A percentile compares a stretch with the other conserved stretches of the same genome.
Evolutionary conservation across 2,797 vertebrate genomes (phyloP).

Genomic region (Lophius americanus): DNA sequence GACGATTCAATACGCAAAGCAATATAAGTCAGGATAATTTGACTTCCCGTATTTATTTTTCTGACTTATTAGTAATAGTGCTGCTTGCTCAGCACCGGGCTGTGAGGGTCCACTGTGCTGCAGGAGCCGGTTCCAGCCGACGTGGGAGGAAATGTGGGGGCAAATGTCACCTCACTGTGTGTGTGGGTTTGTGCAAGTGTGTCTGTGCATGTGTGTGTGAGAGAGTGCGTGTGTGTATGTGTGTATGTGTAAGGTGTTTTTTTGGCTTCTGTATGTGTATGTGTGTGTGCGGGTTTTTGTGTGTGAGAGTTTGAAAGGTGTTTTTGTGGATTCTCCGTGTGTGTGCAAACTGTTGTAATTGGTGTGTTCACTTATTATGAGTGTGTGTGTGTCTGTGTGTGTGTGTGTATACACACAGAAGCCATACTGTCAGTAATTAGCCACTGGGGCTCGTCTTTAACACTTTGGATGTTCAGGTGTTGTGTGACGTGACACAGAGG

Average conservation of each 20-base stretch:
- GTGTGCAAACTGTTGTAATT: conserved; percentile 10
- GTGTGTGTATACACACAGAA: conserved; percentile 51
- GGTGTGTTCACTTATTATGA: conserved; percentile 39
- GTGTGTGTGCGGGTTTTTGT: too few species aligned
- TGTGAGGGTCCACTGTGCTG: conserved; percentile 62
- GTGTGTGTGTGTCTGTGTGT: conserved; percentile 24
- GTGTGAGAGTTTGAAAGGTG: conserved; percentile 11
- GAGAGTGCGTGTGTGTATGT: not conserved
- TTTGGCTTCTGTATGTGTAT: not conserved
- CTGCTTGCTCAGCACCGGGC: conserved; percentile 56
- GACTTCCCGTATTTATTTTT: conserved; percentile 75
- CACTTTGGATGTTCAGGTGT: conserved; percentile 61
- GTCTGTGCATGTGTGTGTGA: too few species aligned
- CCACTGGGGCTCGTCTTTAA: conserved; percentile 71
- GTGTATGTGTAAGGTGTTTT: conserved; percentile 25
- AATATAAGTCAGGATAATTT: conserved; percentile 63
- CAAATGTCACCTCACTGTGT: conserved; percentile 32
- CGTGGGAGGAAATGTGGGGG: conserved; percentile 45
- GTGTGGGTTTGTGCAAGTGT: conserved; percentile 23
- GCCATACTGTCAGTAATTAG: conserved; percentile 62
- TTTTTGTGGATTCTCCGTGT: not conserved
- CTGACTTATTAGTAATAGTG: conserved; percentile 68
- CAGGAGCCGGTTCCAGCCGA: conserved; percentile 40
- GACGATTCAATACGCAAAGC: conserved; percentile 52
- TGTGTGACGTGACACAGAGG: conserved; percentile 48